Percentiles rank a stretch among this genome's conserved stretches.
Conservation (phyloP, 2,888 invertebrate species). For the Arctia plantaginis region DNA sequence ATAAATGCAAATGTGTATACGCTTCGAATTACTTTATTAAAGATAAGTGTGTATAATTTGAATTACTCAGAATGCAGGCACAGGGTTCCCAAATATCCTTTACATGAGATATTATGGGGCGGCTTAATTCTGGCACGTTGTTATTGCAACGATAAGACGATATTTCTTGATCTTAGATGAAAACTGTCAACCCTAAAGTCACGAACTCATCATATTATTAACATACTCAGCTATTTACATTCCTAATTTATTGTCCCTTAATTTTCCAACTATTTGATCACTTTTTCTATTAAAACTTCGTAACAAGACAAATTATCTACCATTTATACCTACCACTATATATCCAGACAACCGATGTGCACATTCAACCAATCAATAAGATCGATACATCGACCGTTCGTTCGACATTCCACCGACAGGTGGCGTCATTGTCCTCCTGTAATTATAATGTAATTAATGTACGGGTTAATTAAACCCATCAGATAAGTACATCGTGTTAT, state of each 20-base stretch:
- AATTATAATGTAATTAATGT: conserved; percentile 85
- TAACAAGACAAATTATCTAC: not conserved
- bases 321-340: not conserved
- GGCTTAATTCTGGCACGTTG: too few relatives aligned
- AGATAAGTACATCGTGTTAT: conserved; percentile 75
- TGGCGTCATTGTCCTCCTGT: conserved; percentile 50
- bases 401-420: conserved; percentile 37
- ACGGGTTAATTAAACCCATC: conserved; percentile 77
- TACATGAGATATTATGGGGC: too few relatives aligned
- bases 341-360: conserved; percentile 69
- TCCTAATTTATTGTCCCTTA: not conserved
- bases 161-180: not conserved
- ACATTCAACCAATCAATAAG: conserved; percentile 66
- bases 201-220: not conserved
- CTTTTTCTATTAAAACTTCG: not conserved
- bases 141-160: too few relatives aligned
- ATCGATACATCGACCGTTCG: conserved; percentile 55
- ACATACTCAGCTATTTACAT: not conserved
- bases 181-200: not conserved
- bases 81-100: too few relatives aligned
- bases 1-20: too few relatives aligned
- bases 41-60: too few relatives aligned
- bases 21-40: too few relatives aligned
- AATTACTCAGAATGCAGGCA: too few relatives aligned
- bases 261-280: not conserved